Base-by-base conservation (phyloP, 1,140 invertebrate species). In the Tetragonula clypearis region DNA sequence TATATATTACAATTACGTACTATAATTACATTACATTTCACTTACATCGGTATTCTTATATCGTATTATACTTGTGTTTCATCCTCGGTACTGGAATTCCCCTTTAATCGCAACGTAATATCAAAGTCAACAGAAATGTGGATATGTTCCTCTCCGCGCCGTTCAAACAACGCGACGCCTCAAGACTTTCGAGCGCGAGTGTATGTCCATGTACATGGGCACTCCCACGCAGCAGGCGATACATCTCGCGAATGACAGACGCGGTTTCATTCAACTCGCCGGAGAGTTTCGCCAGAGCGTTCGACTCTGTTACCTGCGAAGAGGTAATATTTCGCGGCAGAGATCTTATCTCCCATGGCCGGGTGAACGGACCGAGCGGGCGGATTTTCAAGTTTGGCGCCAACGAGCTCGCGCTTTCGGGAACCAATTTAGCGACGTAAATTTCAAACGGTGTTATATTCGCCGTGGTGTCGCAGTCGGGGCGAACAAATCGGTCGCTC, bases 371-470 rank as follows among this genome's bases (percentile, higher is more conserved):
- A 88, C 81, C 26, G 65, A 58, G 49, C 60, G 83, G 66, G 2
- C 77, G 62, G 62, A 82, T 87, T 88, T 79, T 78, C 79, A 41
- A 65, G 82, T 66, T 78, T 68, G 60, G 75, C 72, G 69, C 49
- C 60, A 49, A 41, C 58, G 55, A 68, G 58, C 35, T 30, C 5
- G 62, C 30, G 41, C 30, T 30, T 8, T 8, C 19, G 21, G 0
- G 8, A 8, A 21, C 2, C 17, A n/a, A 21, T 21, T 30, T 30
- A 30, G 11, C 58, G 35, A 17, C 6, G 68, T 68, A 84, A 65
- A 88, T 68, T 30, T 62, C 26, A 23, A 75, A n/a, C 23, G 60
- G 19, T 30, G 66, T 84, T 62, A 21, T 30, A 30, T 30, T 30
- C 30, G 19, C 3, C 19, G 58, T 66, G 62, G n/a, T 11, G 19